These are phyloP conservation scores for Hipposideros armiger DNA, from an alignment of 2,113 vertebrate genomes.

Conservation along the genomic window DNA sequence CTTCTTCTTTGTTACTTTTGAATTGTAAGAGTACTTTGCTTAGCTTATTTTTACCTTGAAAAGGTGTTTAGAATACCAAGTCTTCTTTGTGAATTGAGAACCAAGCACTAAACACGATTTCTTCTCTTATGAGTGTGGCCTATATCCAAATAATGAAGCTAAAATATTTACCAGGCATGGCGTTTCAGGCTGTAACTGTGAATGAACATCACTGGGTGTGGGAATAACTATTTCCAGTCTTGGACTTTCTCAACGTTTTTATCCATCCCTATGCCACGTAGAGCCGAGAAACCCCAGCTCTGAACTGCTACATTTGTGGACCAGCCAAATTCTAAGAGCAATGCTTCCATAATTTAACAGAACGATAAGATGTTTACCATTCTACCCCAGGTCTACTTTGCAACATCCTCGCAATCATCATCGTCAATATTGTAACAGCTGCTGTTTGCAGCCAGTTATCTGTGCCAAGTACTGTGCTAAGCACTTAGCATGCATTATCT, in stretches of 20 bases:
- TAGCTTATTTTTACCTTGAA: not conserved
- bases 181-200: not conserved
- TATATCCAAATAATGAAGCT: not conserved
- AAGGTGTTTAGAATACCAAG: not conserved
- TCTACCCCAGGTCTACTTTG: not conserved
- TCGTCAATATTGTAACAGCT: rapidly evolving
- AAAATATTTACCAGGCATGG: not conserved
- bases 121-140: not conserved
- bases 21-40: not conserved
- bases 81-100: not conserved
- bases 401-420: rapidly evolving
- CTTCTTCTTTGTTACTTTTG: not conserved
- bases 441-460: rapidly evolving
- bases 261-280: not conserved
- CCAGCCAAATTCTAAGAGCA: not conserved
- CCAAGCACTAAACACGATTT: not conserved
- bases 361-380: not conserved
- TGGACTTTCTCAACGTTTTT: not conserved
- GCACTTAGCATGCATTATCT: not conserved
- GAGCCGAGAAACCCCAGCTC: not conserved
- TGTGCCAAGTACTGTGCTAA: not conserved
- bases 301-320: not conserved
- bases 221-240: not conserved
- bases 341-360: not conserved
- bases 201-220: not conserved